Evolutionary conservation across 2,797 vertebrate genomes (phyloP).

Genomic region (Falco naumanni): DNA sequence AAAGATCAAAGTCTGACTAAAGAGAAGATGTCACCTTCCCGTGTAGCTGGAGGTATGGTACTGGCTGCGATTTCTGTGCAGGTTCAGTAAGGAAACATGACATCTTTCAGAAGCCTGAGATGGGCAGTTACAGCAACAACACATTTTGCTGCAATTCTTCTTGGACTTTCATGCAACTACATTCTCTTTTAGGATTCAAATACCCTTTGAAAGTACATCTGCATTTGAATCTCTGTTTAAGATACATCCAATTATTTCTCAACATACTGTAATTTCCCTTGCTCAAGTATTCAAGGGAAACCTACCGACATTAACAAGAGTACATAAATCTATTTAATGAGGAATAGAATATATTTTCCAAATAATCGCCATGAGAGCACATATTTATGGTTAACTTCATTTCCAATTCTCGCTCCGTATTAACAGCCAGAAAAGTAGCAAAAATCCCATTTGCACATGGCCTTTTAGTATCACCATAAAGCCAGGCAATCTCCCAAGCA

Average conservation of each 20-base stretch:
- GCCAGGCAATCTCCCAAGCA: neutral
- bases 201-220: neutral
- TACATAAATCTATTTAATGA: slow-evolving; percentile 41
- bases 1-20: neutral
- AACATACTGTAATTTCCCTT: slow-evolving; percentile 1
- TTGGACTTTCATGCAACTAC: neutral
- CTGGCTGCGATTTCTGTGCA: neutral
- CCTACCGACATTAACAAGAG: neutral
- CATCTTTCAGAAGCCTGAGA: neutral
- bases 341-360: slow-evolving; percentile 15
- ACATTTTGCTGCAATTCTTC: neutral
- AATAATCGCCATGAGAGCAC: neutral
- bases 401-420: neutral
- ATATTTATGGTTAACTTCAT: slow-evolving; percentile 1
- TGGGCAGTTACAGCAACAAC: neutral
- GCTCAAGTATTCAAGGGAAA: slow-evolving; percentile 23
- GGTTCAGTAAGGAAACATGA: neutral
- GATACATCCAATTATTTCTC: slow-evolving; percentile 23
- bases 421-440: slow-evolving; percentile 1
- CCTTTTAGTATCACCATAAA: neutral
- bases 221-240: neutral
- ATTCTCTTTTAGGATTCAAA: neutral
- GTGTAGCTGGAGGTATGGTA: neutral
- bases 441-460: neutral
- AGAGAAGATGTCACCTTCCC: neutral